Base-by-base conservation (phyloP, 1,140 invertebrate genomes). In the Triops cancriformis region DNA sequence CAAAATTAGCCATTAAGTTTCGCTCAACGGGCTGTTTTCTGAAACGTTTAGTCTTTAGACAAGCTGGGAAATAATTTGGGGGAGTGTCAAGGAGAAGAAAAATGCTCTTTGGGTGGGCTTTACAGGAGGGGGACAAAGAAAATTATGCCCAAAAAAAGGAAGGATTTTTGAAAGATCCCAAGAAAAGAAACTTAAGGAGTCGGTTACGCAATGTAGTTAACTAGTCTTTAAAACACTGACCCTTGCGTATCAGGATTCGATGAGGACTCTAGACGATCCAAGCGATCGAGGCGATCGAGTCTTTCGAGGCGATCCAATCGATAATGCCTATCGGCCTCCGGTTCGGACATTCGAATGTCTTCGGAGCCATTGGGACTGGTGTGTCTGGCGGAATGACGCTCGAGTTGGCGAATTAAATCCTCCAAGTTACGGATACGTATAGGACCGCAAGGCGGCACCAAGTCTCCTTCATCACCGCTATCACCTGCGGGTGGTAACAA, bases 341-440 rank as follows among this genome's bases (percentile, higher is more conserved):
- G 93, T 85, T 96, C 94, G 42, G 93, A 95, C 89, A 94, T 93
- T 80, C 94, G 87, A 81, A 96, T 94, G 81, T 96, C 95, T 83
- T 96, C 94, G 11, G 93, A 95, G 73, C 92, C 93, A 73, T 84
- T 83, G 14, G 94, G 93, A 83, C 93, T 95, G 90, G 93, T 93
- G 84, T 95, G 93, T 6, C 93, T 87, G 72, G 90, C 89, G 45
- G 92, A 91, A 84, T 96, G 94, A 83, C 95, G 92, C 83, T 97
- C 94, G 76, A 97, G 85, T 84, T 96, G 93, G 73, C 94, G 86
- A 79, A 97, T 94, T 26, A 97, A 88, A 83, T 97, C 94, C 84
- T 96, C 94, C 76, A 97, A 85, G 83, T 94, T 97, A 45, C 95
- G 88, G 82, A 97, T 96, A 73, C 94, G 88, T 18, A 86, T 85